Percentiles rank a stretch among this genome's conserved stretches.
phyloP scores from a whole-genome alignment of 2,888 invertebrate species.

The Pseudoips prasinana region DNA sequence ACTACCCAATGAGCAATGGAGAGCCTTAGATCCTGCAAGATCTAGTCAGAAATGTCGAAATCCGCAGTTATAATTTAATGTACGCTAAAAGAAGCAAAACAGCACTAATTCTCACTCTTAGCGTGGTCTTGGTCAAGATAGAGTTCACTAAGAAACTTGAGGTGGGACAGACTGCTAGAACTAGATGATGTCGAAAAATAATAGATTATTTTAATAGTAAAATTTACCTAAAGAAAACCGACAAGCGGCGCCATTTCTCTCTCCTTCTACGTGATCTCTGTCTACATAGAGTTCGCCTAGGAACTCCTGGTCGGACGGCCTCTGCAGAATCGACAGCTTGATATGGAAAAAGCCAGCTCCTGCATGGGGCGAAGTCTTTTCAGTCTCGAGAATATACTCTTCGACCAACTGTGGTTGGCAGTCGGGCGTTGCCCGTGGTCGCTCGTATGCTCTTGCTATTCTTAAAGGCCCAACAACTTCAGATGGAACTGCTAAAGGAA shows the following conservation, averaged over 20 bases:
- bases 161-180: too few relatives aligned
- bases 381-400: conserved; percentile 94
- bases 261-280: conserved; percentile 89
- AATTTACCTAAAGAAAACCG: conserved; percentile 85
- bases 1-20: too few relatives aligned
- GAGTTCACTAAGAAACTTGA: too few relatives aligned
- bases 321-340: conserved; percentile 92
- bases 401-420: conserved; percentile 91
- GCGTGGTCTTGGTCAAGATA: too few relatives aligned
- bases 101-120: too few relatives aligned
- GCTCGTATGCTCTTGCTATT: conserved; percentile 80
- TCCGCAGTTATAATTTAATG: too few relatives aligned
- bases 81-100: too few relatives aligned
- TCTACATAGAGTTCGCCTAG: conserved; percentile 95
- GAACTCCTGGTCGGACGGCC: conserved; percentile 94
- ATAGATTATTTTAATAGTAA: too few relatives aligned
- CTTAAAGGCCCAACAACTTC: conserved; percentile 62
- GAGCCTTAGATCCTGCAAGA: too few relatives aligned
- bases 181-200: too few relatives aligned
- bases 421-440: conserved; percentile 84
- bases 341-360: conserved; percentile 89
- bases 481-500: conserved; percentile 80
- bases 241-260: conserved; percentile 91
- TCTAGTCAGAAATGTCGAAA: too few relatives aligned
- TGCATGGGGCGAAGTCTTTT: conserved; percentile 84